These are phyloP conservation scores for Nymphicus hollandicus DNA, from an alignment of 2,113 vertebrate genomes.

Conservation along the genomic window DNA sequence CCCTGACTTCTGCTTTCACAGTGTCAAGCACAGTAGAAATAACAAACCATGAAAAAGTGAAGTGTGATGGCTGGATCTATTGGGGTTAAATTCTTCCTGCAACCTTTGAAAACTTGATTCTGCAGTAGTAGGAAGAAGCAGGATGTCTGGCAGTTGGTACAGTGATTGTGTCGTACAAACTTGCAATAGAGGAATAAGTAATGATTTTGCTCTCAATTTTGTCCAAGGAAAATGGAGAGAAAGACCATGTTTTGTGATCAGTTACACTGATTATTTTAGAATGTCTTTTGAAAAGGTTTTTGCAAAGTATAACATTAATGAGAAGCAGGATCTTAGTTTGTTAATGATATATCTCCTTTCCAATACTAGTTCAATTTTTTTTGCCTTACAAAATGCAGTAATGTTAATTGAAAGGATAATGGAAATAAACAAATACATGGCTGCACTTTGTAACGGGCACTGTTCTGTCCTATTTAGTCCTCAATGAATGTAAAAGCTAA, in stretches of 20 bases:
- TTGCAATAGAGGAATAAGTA: background rate
- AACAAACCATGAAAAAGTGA: conserved; percentile 29
- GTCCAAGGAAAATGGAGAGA: background rate
- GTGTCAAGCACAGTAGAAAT: conserved; percentile 40
- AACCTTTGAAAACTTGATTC: conserved; percentile 41
- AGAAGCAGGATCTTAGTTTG: background rate
- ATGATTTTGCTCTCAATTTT: background rate
- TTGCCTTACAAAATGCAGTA: background rate
- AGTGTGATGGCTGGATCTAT: conserved; percentile 4
- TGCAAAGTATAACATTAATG: background rate
- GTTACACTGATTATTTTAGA: background rate
- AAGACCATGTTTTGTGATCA: background rate
- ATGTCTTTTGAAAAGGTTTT: background rate
- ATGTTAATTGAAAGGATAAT: background rate
- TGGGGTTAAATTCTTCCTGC: conserved; percentile 58
- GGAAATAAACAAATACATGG: background rate
- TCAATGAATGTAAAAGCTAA: background rate
- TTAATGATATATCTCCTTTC: background rate
- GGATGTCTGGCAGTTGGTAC: background rate
- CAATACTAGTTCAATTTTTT: background rate
- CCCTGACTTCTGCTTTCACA: conserved; percentile 51
- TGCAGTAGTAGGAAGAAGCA: background rate
- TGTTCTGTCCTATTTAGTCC: background rate
- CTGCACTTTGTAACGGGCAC: background rate
- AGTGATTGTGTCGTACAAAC: background rate